phyloP scores from a whole-genome alignment of 1,140 invertebrate genomes.

The Panagrolaimus sp. region DNA sequence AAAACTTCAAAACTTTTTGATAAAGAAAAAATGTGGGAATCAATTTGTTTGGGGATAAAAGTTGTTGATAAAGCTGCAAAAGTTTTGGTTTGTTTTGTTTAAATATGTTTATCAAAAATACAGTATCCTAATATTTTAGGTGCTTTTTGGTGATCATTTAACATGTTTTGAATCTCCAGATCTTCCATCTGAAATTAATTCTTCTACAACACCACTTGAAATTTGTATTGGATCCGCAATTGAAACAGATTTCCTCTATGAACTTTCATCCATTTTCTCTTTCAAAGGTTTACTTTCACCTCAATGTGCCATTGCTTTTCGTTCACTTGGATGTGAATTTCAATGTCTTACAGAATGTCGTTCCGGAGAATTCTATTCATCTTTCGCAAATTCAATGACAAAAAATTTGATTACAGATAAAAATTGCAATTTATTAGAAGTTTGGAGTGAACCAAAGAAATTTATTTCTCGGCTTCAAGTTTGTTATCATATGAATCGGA shows the following conservation, averaged over 20 bases:
- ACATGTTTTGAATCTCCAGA: neutral
- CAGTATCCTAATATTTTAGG: neutral
- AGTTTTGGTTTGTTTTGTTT: too few species aligned
- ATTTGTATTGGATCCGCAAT: slow-evolving; percentile 14
- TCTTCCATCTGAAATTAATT: neutral
- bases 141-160: neutral
- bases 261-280: slow-evolving; percentile 34
- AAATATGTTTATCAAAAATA: slow-evolving; percentile 18
- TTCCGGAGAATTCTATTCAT: slow-evolving; percentile 11
- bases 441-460: slow-evolving; percentile 17
- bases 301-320: slow-evolving; percentile 38
- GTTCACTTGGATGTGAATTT: slow-evolving; percentile 33
- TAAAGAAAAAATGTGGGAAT: neutral
- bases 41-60: neutral
- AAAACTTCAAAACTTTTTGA: neutral
- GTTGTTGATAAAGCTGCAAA: neutral
- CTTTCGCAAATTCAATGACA: slow-evolving; percentile 20
- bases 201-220: slow-evolving; percentile 1
- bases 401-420: slow-evolving; percentile 32
- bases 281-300: slow-evolving; percentile 34
- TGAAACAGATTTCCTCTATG: neutral
- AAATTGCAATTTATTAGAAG: slow-evolving; percentile 31
- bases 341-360: slow-evolving; percentile 36
- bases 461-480: slow-evolving; percentile 20
- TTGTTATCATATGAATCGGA: slow-evolving; percentile 18